These are phyloP conservation scores for Oreonectes daqikongensis DNA, from an alignment of 2,797 vertebrate species.

Conservation along the genomic window DNA sequence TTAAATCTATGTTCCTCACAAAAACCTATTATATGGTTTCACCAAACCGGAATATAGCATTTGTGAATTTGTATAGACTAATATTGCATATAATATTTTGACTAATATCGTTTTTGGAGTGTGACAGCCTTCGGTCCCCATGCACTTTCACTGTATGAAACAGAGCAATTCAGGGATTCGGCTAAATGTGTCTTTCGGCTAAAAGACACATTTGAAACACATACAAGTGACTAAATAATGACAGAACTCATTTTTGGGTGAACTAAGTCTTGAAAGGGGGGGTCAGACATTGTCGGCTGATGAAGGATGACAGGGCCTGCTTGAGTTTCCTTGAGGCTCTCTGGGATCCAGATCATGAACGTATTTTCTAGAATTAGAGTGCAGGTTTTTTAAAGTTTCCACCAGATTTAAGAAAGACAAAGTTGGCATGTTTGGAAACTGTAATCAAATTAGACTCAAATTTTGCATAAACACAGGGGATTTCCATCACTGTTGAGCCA, in stretches of 20 bases:
- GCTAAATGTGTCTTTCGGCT: too few species aligned
- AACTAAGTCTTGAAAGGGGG: not conserved
- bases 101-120: not conserved
- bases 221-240: not conserved
- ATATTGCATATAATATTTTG: too few species aligned
- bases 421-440: constrained; percentile 6
- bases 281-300: not conserved
- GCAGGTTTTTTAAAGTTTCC: constrained; percentile 7
- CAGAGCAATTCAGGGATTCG: not conserved
- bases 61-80: too few species aligned
- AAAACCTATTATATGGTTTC: not conserved
- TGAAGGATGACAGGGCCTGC: not conserved
- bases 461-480: not conserved
- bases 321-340: not conserved
- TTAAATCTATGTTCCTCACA: not conserved
- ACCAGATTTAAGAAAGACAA: constrained; percentile 6
- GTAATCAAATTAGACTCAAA: constrained; percentile 25
- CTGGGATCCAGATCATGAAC: not conserved
- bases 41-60: too few species aligned
- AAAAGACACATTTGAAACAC: too few species aligned
- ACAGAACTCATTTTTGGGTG: not conserved
- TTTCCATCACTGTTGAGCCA: not conserved
- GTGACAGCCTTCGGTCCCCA: not conserved
- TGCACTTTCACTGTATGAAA: not conserved
- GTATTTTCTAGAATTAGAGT: not conserved